Percentiles rank a stretch among this genome's conserved stretches.
Evolutionary conservation across 2,113 vertebrate species (phyloP).

Genomic region (Aphelocoma coerulescens): DNA sequence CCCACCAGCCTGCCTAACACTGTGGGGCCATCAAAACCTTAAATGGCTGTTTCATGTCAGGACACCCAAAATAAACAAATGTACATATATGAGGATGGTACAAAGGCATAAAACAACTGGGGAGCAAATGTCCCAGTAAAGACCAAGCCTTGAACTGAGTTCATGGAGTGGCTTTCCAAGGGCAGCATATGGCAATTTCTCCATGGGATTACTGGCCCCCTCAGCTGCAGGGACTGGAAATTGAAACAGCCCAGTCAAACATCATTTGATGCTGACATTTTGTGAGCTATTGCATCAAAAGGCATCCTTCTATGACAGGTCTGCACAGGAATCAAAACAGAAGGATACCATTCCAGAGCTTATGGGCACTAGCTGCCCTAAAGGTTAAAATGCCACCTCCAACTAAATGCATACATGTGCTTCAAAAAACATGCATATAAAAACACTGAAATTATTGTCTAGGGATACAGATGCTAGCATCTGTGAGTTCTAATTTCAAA

Average conservation of each 20-base stretch:
- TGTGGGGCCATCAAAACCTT: neutral
- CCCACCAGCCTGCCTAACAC: neutral
- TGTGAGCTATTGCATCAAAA: neutral
- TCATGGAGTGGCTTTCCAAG: neutral
- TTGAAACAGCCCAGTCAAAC: neutral
- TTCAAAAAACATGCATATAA: neutral
- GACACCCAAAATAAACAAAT: neutral
- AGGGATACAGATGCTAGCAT: neutral
- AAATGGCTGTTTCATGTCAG: neutral
- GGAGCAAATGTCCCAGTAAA: neutral
- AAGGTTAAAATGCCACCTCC: neutral
- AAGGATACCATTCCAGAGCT: neutral
- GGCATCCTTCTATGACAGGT: neutral
- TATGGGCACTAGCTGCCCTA: rapidly evolving
- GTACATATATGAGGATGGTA: neutral
- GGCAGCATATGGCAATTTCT: neutral
- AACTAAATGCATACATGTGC: neutral
- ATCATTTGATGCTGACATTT: neutral
- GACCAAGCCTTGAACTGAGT: neutral
- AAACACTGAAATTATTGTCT: neutral
- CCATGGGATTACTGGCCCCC: neutral
- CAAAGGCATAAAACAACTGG: rapidly evolving
- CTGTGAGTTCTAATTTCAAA: neutral
- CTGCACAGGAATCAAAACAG: neutral
- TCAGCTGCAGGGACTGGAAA: neutral